Conservation (phyloP, 2,797 vertebrate genomes). For the Taenioides sp. region DNA sequence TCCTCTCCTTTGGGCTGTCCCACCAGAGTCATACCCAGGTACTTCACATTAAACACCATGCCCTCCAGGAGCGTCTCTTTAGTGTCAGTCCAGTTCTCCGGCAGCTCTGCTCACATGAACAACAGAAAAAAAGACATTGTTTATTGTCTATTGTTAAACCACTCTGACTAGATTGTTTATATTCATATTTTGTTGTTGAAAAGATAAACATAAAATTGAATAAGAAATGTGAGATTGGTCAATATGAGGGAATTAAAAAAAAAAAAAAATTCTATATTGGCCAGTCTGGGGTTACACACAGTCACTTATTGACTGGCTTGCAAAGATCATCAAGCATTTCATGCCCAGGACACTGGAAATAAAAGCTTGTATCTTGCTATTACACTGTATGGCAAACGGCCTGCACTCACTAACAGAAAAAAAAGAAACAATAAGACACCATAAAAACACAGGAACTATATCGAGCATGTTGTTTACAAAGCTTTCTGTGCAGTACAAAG, state of each 20-base stretch:
- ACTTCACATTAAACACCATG: constrained; percentile 89
- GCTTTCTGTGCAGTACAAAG: not conserved
- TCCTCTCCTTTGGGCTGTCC: constrained; percentile 92
- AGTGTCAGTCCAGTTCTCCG: constrained; percentile 89
- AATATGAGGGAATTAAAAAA: no score
- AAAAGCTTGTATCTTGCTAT: not conserved
- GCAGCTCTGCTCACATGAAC: constrained; percentile 76
- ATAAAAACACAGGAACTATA: not conserved
- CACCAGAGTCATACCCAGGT: constrained; percentile 92
- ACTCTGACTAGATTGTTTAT: no score
- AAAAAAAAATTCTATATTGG: no score
- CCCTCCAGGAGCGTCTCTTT: constrained; percentile 89
- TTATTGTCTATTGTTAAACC: not conserved
- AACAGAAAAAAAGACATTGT: not conserved
- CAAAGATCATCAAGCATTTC: not conserved
- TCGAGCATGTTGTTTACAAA: constrained; percentile 12
- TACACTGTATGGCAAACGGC: not conserved
- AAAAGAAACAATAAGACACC: not conserved
- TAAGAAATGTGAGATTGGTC: no score
- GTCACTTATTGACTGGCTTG: not conserved
- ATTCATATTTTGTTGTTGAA: not conserved
- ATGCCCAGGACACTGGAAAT: not conserved
- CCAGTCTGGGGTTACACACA: not conserved
- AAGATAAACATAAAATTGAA: not conserved
- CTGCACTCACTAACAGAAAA: not conserved